Base-by-base conservation (phyloP, 2,113 vertebrate genomes). In the Corythornis vintsioides region DNA sequence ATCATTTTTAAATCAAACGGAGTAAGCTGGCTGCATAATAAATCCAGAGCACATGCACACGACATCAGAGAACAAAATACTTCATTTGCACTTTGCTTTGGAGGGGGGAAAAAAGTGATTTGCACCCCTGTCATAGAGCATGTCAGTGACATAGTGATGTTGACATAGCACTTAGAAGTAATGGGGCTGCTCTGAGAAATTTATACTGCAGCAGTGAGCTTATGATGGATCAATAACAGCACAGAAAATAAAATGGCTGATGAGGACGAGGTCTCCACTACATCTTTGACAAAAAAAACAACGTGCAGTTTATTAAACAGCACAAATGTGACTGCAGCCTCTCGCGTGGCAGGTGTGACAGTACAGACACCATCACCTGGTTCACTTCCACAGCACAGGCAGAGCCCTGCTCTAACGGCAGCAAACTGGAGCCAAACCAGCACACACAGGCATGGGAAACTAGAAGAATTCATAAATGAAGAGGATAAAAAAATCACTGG, bases 181-280 rank as follows among this genome's bases (percentile, higher is more conserved):
- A 85, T 71, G 76, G 21, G 10, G 35, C 15, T 84, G 53, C 33
- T 78, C 57, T 88, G 63, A 59, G 40, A 67, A 65, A 56, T 57
- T 48, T 81, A 19, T 55, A 82, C 33, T 45, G 66, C 15, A 15
- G 50, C 31, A 48, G 38, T 7, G 5, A 73, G 35, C 48, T 71
- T 63, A 8, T 15, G 17, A 67, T 5, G 20, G 12, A 87, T 76
- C n/a, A 87, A 17, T 20, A 69, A 22, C 3, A 20, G 72, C 45
- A 57, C 3, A 20, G 79, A 74, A 81, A 91, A 89, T 90, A 73
- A 91, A 96, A 92, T 64, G 85, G 88, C 55, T 81, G 65, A 93
- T 73, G 35, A 72, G 17, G 56, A 75, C 2, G 29, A 40, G 43
- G 25, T 82, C 48, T 59, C 55, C 43, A 74, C 48, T 66, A n/a